Percentiles rank a stretch among this genome's conserved stretches.
These are phyloP conservation scores for Adineta ricciae DNA, from an alignment of 2,888 invertebrate species.

Conservation along the genomic window DNA sequence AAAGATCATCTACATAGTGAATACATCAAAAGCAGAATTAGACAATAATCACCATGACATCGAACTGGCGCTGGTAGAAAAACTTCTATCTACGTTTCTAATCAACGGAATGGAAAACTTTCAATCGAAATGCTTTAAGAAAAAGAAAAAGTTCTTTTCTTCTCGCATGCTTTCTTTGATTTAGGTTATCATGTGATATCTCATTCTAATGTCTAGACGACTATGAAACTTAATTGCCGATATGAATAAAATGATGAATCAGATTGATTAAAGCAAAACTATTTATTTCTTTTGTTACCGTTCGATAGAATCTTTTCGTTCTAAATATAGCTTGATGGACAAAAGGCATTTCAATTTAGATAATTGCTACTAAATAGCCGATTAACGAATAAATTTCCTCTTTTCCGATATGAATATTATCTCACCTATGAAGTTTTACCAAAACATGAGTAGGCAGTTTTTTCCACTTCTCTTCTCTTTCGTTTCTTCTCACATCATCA, in stretches of 20 bases:
- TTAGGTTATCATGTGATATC: background rate
- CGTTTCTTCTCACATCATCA: background rate
- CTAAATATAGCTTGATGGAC: background rate
- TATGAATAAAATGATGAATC: background rate
- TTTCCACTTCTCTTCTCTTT: background rate
- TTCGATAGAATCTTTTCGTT: too few species aligned
- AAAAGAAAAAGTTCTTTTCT: background rate
- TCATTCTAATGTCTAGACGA: background rate
- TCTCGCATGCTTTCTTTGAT: too few species aligned
- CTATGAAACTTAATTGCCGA: background rate
- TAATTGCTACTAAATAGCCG: background rate
- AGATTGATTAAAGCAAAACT: too few species aligned
- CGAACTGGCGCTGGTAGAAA: conserved; percentile 6
- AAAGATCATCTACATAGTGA: background rate
- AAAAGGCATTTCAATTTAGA: background rate
- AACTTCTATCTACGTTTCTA: background rate
- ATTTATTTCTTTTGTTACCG: too few species aligned
- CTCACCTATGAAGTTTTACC: background rate
- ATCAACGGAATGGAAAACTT: background rate
- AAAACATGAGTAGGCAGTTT: background rate
- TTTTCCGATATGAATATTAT: background rate
- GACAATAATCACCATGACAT: conserved; percentile 7
- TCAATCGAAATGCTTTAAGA: background rate
- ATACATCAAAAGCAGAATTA: background rate
- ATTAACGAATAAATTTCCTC: background rate